A percentile compares a stretch with the other conserved stretches of the same genome.
Conservation (phyloP, 1,140 invertebrate species). For the Ooceraea biroi region DNA sequence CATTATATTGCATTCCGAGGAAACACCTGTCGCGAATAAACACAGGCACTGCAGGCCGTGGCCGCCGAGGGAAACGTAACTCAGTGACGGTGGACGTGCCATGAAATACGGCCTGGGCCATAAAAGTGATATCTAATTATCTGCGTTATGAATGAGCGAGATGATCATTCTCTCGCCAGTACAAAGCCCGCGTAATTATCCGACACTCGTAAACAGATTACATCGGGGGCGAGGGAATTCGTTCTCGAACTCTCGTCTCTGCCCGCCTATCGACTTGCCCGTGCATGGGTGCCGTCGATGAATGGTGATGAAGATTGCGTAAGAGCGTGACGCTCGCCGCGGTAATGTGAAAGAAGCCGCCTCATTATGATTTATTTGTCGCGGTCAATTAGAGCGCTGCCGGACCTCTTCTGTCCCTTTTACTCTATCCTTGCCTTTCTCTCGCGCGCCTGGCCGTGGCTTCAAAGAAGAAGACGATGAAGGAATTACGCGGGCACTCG, state of each 20-base stretch:
- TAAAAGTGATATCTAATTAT: slow-evolving; percentile 62
- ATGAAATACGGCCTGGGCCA: neutral
- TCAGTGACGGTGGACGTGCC: neutral
- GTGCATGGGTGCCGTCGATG: slow-evolving; percentile 43
- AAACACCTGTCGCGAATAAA: slow-evolving; percentile 54
- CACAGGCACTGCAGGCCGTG: neutral
- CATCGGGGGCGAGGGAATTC: slow-evolving; percentile 61
- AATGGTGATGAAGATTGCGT: slow-evolving; percentile 75
- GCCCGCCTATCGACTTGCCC: slow-evolving; percentile 9
- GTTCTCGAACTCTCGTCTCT: slow-evolving; percentile 50
- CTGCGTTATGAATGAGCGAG: slow-evolving; percentile 60
- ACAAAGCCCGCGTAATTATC: slow-evolving; percentile 59
- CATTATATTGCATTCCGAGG: slow-evolving; percentile 48
- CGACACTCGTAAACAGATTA: slow-evolving; percentile 65
- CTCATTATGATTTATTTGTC: slow-evolving; percentile 77
- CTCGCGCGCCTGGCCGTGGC: neutral
- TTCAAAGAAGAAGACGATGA: slow-evolving; percentile 65
- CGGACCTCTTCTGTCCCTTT: slow-evolving; percentile 35
- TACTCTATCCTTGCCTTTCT: neutral
- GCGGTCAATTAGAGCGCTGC: slow-evolving; percentile 74
- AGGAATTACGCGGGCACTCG: slow-evolving; percentile 74
- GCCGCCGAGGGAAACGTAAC: slow-evolving; percentile 14
- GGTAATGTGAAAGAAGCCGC: slow-evolving; percentile 73
- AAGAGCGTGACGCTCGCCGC: slow-evolving; percentile 70
- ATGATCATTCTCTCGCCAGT: slow-evolving; percentile 55